Conservation (phyloP, 2,113 vertebrate genomes). For the Cisticola juncidis region DNA sequence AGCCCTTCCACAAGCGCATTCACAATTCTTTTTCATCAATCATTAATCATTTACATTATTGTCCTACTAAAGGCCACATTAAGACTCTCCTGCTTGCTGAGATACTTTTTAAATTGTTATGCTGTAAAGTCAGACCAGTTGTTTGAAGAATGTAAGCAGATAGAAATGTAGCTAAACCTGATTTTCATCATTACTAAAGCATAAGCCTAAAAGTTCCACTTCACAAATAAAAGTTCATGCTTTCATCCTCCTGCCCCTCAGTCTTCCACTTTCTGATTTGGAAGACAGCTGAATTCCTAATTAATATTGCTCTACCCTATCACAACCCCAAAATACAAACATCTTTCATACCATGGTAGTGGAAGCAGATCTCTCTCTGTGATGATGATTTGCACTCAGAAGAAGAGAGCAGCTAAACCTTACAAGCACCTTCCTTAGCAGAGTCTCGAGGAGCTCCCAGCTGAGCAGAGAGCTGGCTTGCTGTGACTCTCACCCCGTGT, state of each 20-base stretch:
- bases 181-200: constrained; percentile 32
- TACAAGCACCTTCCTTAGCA: not conserved
- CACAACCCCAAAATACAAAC: not conserved
- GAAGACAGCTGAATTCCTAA: not conserved
- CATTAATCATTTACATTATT: constrained; percentile 1
- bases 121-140: not conserved
- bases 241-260: not conserved
- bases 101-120: not conserved
- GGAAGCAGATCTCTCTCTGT: not conserved
- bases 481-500: not conserved
- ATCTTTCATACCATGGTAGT: not conserved
- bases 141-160: not conserved
- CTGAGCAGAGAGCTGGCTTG: not conserved
- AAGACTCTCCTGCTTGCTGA: not conserved
- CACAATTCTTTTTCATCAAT: not conserved
- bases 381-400: not conserved
- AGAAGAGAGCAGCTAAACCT: not conserved
- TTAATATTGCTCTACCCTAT: not conserved
- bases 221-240: not conserved
- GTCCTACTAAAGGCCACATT: not conserved
- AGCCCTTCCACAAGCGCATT: not conserved
- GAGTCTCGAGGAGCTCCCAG: not conserved
- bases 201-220: not conserved
- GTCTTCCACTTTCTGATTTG: not conserved
- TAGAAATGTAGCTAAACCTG: constrained; percentile 36